Conservation (phyloP, 2,797 vertebrate species). For the Lacerta agilis region DNA sequence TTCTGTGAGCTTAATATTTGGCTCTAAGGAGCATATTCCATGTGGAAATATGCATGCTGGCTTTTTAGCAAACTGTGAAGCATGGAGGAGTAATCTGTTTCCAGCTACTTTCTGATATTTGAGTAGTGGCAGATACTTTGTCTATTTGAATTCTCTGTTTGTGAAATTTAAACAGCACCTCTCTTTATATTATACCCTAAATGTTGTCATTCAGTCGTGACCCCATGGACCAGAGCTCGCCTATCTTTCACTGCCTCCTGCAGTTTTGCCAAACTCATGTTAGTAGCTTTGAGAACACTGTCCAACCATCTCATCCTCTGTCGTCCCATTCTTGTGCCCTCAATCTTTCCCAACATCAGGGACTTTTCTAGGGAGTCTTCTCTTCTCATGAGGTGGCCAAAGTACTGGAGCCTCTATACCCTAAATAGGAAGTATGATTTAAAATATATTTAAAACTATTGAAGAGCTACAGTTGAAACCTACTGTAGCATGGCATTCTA, state of each 20-base stretch:
- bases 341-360: too few relatives aligned
- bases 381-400: too few relatives aligned
- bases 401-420: not conserved
- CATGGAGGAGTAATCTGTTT: not conserved
- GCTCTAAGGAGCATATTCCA: conserved; percentile 32
- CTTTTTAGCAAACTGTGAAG: not conserved
- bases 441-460: conserved; percentile 19
- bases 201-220: too few relatives aligned
- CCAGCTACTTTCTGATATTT: not conserved
- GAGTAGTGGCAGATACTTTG: not conserved
- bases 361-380: too few relatives aligned
- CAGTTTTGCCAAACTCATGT: too few relatives aligned
- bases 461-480: conserved; percentile 76
- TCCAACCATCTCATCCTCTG: too few relatives aligned
- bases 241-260: too few relatives aligned
- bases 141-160: not conserved
- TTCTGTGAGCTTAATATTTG: conserved; percentile 33
- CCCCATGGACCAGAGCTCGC: too few relatives aligned
- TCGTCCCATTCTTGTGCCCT: too few relatives aligned
- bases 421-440: not conserved
- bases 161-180: not conserved
- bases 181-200: not conserved
- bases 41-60: conserved; percentile 36
- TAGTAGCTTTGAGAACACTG: too few relatives aligned
- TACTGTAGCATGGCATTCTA: conserved; percentile 81